These are phyloP conservation scores for Girardinichthys multiradiatus DNA, from an alignment of 2,113 vertebrate species.

Conservation along the genomic window DNA sequence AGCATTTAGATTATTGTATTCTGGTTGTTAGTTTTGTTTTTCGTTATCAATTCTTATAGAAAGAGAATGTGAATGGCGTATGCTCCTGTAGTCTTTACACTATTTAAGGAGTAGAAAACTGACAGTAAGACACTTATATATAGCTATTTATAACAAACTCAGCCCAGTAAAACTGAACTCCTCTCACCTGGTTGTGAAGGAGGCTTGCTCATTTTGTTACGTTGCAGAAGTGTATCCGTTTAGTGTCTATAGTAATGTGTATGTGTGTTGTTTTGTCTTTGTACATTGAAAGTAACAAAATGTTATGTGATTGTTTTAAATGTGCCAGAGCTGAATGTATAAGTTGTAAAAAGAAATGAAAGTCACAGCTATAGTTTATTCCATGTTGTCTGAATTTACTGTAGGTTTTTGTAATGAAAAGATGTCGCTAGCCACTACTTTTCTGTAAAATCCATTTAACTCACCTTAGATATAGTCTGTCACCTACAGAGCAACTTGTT, in stretches of 20 bases:
- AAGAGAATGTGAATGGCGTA: too few relatives aligned
- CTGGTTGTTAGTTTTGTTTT: not conserved
- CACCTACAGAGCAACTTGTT: not conserved
- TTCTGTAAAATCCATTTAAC: not conserved
- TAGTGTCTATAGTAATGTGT: not conserved
- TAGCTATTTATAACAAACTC: not conserved
- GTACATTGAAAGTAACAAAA: not conserved
- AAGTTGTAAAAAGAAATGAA: constrained; percentile 3
- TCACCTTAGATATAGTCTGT: not conserved
- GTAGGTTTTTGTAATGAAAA: too few relatives aligned
- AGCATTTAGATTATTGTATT: not conserved
- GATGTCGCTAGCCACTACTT: not conserved
- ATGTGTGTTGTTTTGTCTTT: not conserved
- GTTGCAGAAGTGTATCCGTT: not conserved
- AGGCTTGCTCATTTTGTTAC: constrained; percentile 12
- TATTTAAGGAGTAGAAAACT: too few relatives aligned
- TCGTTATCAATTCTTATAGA: not conserved
- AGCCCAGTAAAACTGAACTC: not conserved
- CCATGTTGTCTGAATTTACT: not conserved
- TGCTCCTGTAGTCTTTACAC: too few relatives aligned
- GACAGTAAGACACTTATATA: too few relatives aligned
- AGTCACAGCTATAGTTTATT: not conserved
- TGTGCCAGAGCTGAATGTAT: not conserved
- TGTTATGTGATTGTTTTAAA: constrained; percentile 24
- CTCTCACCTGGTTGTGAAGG: constrained; percentile 44